Percentiles rank a stretch among this genome's conserved stretches.
Evolutionary conservation across 2,888 invertebrate genomes (phyloP).

Genomic region (Sialis fuliginosa): DNA sequence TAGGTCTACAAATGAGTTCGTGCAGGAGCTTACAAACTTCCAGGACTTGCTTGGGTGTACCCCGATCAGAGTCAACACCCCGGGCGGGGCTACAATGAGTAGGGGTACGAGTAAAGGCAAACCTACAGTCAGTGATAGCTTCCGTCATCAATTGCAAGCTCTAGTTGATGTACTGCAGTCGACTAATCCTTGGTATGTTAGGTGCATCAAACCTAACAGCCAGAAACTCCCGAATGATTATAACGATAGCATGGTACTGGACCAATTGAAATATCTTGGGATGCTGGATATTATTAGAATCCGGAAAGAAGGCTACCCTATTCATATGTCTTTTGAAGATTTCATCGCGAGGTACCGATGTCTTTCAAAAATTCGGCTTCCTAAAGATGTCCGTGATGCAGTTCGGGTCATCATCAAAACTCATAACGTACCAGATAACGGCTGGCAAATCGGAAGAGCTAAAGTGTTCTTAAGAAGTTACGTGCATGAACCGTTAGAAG

Average conservation of each 20-base stretch:
- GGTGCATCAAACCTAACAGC: conserved; percentile 85
- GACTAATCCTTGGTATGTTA: conserved; percentile 83
- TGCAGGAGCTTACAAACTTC: conserved; percentile 53
- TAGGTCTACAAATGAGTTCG: conserved; percentile 64
- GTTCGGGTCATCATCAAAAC: conserved; percentile 36
- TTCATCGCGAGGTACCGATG: conserved; percentile 66
- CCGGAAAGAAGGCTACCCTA: conserved; percentile 75
- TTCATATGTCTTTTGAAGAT: conserved; percentile 61
- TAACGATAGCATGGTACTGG: conserved; percentile 62
- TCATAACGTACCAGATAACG: conserved; percentile 48
- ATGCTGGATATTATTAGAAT: conserved; percentile 89
- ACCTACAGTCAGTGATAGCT: conserved; percentile 79
- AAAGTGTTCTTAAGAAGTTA: conserved; percentile 71
- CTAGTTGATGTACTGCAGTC: conserved; percentile 77
- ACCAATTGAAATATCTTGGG: conserved; percentile 77
- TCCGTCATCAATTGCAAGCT: conserved; percentile 72
- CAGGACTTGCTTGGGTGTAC: conserved; percentile 19
- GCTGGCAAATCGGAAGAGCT: conserved; percentile 79
- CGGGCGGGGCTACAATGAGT: conserved; percentile 39
- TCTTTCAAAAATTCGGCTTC: conserved; percentile 31
- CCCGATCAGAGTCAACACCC: conserved; percentile 15
- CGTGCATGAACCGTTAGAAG: conserved; percentile 73
- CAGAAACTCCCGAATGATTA: conserved; percentile 65
- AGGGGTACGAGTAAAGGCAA: conserved; percentile 78
- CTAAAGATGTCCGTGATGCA: conserved; percentile 26